Evolutionary conservation across 2,113 vertebrate genomes (phyloP).

Genomic region (Barbus barbus): DNA sequence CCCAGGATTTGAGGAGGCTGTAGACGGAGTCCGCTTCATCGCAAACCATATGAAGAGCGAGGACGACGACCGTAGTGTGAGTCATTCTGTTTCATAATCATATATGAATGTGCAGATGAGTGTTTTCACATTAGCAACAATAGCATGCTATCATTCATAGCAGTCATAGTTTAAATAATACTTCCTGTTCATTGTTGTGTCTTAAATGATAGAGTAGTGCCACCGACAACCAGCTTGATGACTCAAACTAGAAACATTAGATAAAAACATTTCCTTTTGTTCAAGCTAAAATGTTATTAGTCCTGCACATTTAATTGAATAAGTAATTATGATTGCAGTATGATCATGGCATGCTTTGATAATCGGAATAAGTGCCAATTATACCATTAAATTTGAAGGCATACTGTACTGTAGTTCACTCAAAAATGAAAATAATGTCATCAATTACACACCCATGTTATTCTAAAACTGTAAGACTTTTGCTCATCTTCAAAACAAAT

Average conservation of each 20-base stretch:
- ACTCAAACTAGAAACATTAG: neutral
- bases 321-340: neutral
- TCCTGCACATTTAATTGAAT: neutral
- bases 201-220: neutral
- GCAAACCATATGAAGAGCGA: slow-evolving; percentile 95
- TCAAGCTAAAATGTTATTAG: neutral
- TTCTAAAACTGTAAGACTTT: neutral
- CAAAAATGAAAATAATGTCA: neutral
- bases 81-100: slow-evolving; percentile 60
- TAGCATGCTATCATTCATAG: neutral
- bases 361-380: neutral
- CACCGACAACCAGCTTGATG: neutral
- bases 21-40: slow-evolving; percentile 94
- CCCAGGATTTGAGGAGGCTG: slow-evolving; percentile 86
- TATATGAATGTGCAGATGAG: neutral
- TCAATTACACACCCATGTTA: neutral
- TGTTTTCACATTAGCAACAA: neutral
- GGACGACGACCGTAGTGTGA: slow-evolving; percentile 94
- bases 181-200: neutral
- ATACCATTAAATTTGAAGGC: neutral
- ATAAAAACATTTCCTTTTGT: neutral
- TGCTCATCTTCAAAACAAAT: neutral
- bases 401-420: neutral
- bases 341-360: neutral
- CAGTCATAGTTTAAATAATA: neutral